Conservation (phyloP, 2,113 vertebrate genomes). For the Poicephalus meyeri region DNA sequence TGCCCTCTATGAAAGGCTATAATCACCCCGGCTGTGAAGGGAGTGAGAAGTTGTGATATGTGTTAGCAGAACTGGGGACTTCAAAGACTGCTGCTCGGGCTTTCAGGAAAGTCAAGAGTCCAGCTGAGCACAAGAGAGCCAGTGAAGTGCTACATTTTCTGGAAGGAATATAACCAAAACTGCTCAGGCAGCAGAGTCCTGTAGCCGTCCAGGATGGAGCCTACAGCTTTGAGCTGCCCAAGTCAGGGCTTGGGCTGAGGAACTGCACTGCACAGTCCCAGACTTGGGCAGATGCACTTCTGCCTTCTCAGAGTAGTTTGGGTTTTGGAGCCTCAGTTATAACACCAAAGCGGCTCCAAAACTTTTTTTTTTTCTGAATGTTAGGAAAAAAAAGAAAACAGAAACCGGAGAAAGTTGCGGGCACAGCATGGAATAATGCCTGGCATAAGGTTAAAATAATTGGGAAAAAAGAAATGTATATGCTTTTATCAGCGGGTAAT, state of each 20-base stretch:
- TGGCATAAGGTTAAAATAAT: slow-evolving; percentile 7
- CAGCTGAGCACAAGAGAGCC: accelerated
- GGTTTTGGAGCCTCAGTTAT: neutral
- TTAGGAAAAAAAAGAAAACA: neutral
- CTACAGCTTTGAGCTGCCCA: no score
- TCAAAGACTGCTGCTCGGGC: neutral
- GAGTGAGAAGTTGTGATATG: neutral
- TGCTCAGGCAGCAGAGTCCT: accelerated
- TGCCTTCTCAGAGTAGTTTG: neutral
- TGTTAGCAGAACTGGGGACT: neutral
- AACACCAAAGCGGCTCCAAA: neutral
- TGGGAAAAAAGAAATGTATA: slow-evolving; percentile 22
- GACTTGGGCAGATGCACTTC: neutral
- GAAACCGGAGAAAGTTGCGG: neutral
- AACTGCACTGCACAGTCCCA: accelerated
- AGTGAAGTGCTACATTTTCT: neutral
- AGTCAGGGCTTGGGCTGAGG: neutral
- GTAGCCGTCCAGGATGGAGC: neutral
- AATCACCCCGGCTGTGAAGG: neutral
- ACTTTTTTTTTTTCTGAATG: neutral
- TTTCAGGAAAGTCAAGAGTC: neutral
- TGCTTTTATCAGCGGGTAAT: slow-evolving; percentile 42
- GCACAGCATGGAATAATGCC: neutral
- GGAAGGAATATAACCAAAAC: neutral
- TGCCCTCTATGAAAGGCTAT: neutral